Conservation (phyloP, 2,113 vertebrate species). For the Gymnobelideus leadbeateri region DNA sequence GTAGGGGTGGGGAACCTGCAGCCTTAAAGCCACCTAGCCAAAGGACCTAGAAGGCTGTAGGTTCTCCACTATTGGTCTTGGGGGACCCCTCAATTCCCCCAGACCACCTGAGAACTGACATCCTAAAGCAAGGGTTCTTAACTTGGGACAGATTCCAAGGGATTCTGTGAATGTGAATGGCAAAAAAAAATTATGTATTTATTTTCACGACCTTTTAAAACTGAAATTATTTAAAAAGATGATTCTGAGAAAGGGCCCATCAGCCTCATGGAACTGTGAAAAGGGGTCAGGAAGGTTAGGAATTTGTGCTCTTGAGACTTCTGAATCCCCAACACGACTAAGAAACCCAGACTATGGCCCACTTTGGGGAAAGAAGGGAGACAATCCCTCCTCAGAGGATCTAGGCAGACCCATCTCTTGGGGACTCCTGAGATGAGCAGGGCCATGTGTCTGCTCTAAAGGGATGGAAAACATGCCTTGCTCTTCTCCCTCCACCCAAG, state of each 20-base stretch:
- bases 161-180: background rate
- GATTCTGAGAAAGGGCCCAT: background rate
- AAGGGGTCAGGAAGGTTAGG: background rate
- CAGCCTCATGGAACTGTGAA: background rate
- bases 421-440: background rate
- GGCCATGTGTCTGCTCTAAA: too few species aligned
- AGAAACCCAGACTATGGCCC: background rate
- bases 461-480: too few species aligned
- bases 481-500: too few species aligned
- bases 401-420: background rate
- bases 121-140: background rate
- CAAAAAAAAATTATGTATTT: background rate
- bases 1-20: too few species aligned
- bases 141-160: background rate
- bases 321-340: background rate
- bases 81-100: background rate
- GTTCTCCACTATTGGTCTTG: too few species aligned
- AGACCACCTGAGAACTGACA: background rate
- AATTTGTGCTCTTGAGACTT: background rate
- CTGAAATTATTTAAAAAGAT: background rate
- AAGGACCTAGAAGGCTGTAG: too few species aligned
- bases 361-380: background rate
- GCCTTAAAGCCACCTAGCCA: too few species aligned
- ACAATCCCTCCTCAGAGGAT: background rate
- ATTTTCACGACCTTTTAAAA: background rate